Base-by-base conservation (phyloP, 2,888 invertebrate genomes). In the Labia minor region DNA sequence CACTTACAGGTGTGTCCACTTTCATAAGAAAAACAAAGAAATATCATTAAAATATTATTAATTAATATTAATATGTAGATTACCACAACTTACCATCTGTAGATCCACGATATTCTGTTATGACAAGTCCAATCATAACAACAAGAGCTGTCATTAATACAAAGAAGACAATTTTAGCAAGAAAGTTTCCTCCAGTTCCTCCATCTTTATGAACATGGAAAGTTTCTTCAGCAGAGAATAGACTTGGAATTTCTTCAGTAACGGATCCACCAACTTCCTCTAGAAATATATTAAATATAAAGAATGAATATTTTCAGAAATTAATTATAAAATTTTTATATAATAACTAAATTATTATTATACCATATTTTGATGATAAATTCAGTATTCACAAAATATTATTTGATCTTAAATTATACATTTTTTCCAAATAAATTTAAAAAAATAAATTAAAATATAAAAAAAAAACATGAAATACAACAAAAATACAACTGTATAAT, bases 131-230 rank as follows among this genome's bases (percentile, higher is more conserved):
- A 75, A 91, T 84, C 68, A 90, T 82, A 63, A 87, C 85, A 68
- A 87, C 77, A 33, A 92, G 81, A 67, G 87, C 82, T 64, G 86
- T 86, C 71, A 92, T 81, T 21, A 92, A 78, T 1, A 85, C 79
- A 75, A 92, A 90, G 78, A 92, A 92, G 73, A 92, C 83, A 67
- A 92, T 81, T 79, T 90, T 90, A 37, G 91, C 89, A 77, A 90
- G 90, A 83, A 89, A 86, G 75, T 90, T 89, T 33, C 91, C 92
- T 62, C 90, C 90, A 16, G 89, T 88, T 62, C 85, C 85, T 72
- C 83, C 85, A 61, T 91, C 90, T 72, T 87, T 86, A 65, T 89
- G 85, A 20, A 90, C 83, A 75, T 92, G 91, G 74, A 92, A 85
- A 72, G 86, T 86, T 69, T 87, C 82, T 77, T 89, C 89, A 6